phyloP scores from a whole-genome alignment of 2,797 vertebrate species.

The Gallinago solitaria region DNA sequence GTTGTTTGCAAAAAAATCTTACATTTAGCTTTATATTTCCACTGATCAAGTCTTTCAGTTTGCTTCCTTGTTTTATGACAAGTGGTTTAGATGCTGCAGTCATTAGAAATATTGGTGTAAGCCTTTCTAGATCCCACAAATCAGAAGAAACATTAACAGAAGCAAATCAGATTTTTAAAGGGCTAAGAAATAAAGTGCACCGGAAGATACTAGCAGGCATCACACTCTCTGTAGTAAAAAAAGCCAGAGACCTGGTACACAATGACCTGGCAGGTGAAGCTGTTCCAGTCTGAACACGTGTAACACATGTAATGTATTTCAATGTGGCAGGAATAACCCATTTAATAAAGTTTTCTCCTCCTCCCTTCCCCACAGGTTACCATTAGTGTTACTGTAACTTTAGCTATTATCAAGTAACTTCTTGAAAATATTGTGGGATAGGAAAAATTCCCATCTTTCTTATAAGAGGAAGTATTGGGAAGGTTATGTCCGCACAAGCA shows the following conservation, averaged over 20 bases:
- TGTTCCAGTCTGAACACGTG: background rate
- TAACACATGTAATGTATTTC: background rate
- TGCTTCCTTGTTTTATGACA: background rate
- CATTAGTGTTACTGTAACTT: background rate
- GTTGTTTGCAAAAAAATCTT: background rate
- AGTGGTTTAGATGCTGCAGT: conserved; percentile 29
- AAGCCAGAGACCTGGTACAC: background rate
- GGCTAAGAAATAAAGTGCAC: background rate
- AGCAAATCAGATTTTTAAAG: conserved; percentile 40
- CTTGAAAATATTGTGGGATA: background rate
- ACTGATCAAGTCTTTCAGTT: background rate
- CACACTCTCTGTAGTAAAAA: background rate
- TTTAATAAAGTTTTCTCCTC: background rate
- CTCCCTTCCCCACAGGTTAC: background rate
- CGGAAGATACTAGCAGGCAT: background rate
- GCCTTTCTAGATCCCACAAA: conserved; percentile 47
- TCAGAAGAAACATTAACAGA: conserved; percentile 17
- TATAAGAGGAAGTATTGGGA: background rate
- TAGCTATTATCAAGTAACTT: background rate
- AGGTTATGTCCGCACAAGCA: background rate
- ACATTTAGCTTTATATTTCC: conserved; percentile 19
- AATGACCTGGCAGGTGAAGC: background rate
- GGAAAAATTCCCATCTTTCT: background rate
- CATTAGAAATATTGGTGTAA: conserved; percentile 27
- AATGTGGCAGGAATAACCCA: background rate